These are phyloP conservation scores for Drosophila carrolli DNA, from an alignment of 1,140 invertebrate species.

Conservation along the genomic window DNA sequence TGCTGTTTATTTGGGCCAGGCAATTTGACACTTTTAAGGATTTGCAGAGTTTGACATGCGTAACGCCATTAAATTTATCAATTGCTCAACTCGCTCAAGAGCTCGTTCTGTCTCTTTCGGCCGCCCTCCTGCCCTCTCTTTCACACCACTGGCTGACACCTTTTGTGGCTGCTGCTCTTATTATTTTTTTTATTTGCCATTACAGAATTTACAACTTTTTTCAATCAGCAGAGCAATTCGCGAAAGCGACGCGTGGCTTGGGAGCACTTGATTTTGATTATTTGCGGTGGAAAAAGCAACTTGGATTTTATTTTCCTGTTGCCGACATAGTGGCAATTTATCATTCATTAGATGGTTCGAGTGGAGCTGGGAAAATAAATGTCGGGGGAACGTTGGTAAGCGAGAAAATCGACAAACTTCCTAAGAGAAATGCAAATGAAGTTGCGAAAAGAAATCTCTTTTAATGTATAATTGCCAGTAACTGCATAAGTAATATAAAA, in stretches of 20 bases:
- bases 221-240: conserved; percentile 72
- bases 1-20: conserved; percentile 47
- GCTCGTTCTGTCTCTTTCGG: neutral
- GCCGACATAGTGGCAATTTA: conserved; percentile 66
- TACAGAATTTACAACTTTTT: conserved; percentile 80
- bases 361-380: conserved; percentile 16
- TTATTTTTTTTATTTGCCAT: conserved; percentile 69
- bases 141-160: conserved; percentile 16
- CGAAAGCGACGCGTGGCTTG: conserved; percentile 56
- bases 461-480: neutral
- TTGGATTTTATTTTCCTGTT: conserved; percentile 39
- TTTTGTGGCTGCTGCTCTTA: conserved; percentile 35
- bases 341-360: conserved; percentile 65
- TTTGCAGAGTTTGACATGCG: conserved; percentile 75
- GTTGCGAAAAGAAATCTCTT: neutral
- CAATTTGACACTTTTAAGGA: conserved; percentile 78
- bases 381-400: neutral
- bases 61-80: conserved; percentile 84
- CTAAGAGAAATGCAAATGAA: neutral
- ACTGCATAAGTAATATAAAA: no score
- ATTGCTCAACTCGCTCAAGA: conserved; percentile 67
- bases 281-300: conserved; percentile 39
- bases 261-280: conserved; percentile 75
- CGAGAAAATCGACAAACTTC: neutral
- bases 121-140: neutral